A percentile compares a stretch with the other conserved stretches of the same genome.
These are phyloP conservation scores for Tragelaphus oryx DNA, from an alignment of 2,797 vertebrate genomes.

Conservation along the genomic window DNA sequence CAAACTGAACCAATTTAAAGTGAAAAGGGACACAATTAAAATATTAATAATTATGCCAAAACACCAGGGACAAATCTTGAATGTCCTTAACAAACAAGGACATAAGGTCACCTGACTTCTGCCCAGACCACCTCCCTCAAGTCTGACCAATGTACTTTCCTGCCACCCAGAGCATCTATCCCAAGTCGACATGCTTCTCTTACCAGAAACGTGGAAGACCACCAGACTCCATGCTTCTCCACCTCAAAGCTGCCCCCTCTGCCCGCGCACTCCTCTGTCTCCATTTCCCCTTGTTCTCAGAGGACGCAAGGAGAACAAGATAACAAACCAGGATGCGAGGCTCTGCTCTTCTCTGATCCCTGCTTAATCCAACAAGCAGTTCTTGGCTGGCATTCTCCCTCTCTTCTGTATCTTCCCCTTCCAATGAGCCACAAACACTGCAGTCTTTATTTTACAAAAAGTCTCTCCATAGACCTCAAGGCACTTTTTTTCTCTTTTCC, in stretches of 20 bases:
- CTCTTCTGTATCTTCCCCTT: not conserved
- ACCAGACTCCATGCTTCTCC: not conserved
- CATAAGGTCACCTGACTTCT: not conserved
- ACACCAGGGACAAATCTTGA: not conserved
- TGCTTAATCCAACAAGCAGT: not conserved
- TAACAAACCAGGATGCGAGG: not conserved
- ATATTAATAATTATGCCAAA: not conserved
- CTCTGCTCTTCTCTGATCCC: not conserved
- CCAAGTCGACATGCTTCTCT: not conserved
- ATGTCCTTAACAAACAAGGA: not conserved
- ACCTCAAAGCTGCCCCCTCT: not conserved
- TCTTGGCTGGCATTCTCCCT: not conserved
- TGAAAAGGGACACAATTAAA: not conserved
- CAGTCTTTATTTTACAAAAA: not conserved
- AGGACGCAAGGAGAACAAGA: not conserved
- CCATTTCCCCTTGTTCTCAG: not conserved
- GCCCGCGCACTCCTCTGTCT: not conserved
- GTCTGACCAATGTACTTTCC: rapidly evolving
- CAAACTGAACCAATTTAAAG: not conserved
- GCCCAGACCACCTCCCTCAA: not conserved
- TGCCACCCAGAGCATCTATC: not conserved
- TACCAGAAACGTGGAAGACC: not conserved
- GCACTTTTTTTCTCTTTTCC: not conserved
- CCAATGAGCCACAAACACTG: not conserved
- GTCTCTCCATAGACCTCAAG: not conserved